These are phyloP conservation scores for Caracal caracal DNA, from an alignment of 2,113 vertebrate species.

Conservation along the genomic window DNA sequence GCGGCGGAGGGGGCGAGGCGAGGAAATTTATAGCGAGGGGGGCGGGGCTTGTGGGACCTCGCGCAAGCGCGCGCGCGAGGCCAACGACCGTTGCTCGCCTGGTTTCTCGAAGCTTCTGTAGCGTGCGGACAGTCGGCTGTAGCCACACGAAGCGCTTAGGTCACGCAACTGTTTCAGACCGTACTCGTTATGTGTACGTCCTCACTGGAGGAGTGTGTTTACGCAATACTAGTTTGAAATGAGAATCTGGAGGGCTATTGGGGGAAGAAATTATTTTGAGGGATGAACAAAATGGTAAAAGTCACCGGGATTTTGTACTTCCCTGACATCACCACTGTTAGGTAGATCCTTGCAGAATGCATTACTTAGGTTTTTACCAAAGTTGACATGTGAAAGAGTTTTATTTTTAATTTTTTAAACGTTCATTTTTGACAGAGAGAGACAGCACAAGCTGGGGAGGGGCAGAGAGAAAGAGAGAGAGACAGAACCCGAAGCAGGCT, in stretches of 20 bases:
- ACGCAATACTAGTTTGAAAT: neutral
- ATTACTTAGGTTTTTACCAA: neutral
- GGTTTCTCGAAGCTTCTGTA: neutral
- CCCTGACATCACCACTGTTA: no score
- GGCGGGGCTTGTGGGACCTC: neutral
- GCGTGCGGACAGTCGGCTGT: neutral
- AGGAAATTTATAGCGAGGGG: neutral
- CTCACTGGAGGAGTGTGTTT: neutral
- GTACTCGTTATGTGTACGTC: fast-evolving
- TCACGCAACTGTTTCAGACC: no score
- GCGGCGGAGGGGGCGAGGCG: neutral
- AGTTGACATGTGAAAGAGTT: no score
- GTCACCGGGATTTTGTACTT: neutral
- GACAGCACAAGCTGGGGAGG: no score
- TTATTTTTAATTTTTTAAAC: no score
- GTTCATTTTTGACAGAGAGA: no score
- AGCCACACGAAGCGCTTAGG: no score
- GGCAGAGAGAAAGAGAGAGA: no score
- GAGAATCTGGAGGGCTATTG: neutral
- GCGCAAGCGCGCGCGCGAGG: fast-evolving
- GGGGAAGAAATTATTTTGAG: neutral
- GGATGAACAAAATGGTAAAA: neutral
- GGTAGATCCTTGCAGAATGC: neutral
- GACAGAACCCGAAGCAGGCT: no score
- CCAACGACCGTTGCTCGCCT: neutral